These are phyloP conservation scores for Microctenopoma stevenorrisi DNA, from an alignment of 2,797 vertebrate species.

Conservation along the genomic window DNA sequence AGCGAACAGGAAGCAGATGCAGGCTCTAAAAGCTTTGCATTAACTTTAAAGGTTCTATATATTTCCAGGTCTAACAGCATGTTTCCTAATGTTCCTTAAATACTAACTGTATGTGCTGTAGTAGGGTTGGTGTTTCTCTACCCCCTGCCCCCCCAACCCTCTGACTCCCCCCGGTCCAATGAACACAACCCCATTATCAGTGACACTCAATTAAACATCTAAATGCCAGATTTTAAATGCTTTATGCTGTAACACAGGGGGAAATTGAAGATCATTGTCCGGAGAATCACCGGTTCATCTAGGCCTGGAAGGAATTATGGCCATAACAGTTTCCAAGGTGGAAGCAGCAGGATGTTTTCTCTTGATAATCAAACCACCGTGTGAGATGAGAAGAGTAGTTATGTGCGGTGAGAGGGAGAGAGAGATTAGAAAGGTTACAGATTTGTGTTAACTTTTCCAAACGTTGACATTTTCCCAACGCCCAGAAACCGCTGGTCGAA, in stretches of 20 bases:
- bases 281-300: slow-evolving; percentile 34
- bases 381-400: no score
- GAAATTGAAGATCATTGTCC: slow-evolving; percentile 60
- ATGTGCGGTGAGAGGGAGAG: no score
- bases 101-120: not conserved
- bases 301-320: slow-evolving; percentile 11
- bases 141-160: slow-evolving; percentile 5
- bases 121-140: slow-evolving; percentile 13
- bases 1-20: no score
- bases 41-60: no score
- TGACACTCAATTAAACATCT: slow-evolving; percentile 79
- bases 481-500: no score
- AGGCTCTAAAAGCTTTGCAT: no score
- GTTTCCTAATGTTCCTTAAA: not conserved
- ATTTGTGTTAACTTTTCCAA: no score
- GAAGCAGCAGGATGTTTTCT: not conserved
- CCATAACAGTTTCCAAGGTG: slow-evolving; percentile 2
- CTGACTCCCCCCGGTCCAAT: slow-evolving; percentile 58
- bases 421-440: not conserved
- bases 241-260: slow-evolving; percentile 59
- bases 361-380: no score
- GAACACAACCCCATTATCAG: slow-evolving; percentile 73
- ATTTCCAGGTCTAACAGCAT: no score
- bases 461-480: not conserved
- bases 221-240: slow-evolving; percentile 73